Evolutionary conservation across 1,140 invertebrate species (phyloP).

Genomic region (Bombus haemorrhoidalis): DNA sequence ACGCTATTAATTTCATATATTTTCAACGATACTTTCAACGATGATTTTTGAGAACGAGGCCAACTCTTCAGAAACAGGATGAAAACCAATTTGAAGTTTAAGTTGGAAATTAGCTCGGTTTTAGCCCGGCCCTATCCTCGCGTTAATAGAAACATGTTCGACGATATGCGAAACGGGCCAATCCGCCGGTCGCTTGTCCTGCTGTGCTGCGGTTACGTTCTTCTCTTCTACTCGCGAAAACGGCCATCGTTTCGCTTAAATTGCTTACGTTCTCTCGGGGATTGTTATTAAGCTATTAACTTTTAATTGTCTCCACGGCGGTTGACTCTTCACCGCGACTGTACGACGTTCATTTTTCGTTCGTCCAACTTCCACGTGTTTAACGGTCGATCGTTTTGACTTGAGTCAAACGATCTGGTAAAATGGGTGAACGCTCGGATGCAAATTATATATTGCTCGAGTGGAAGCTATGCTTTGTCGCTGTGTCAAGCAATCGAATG

Average conservation of each 20-base stretch:
- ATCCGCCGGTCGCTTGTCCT: constrained; percentile 13
- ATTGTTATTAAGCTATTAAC: constrained; percentile 47
- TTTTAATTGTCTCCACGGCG: constrained; percentile 26
- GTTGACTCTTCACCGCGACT: neutral
- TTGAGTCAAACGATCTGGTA: neutral
- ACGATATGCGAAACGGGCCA: constrained; percentile 34
- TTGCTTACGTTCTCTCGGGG: constrained; percentile 15
- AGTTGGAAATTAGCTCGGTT: constrained; percentile 38
- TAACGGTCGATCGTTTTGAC: neutral
- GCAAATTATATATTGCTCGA: neutral
- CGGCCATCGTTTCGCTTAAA: constrained; percentile 31
- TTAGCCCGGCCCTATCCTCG: neutral
- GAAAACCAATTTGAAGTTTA: constrained; percentile 44
- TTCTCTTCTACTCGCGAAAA: constrained; percentile 7
- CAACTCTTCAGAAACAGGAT: neutral
- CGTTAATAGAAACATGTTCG: constrained; percentile 44
- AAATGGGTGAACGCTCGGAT: neutral
- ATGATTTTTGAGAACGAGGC: neutral
- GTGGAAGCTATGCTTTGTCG: no score
- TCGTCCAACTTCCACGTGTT: neutral
- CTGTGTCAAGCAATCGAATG: no score
- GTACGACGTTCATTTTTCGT: neutral
- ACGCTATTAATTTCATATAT: neutral
- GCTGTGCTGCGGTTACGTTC: neutral
- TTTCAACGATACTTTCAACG: neutral